A percentile compares a stretch with the other conserved stretches of the same genome.
These are phyloP conservation scores for human DNA, from an alignment of 2,113 vertebrate genomes.

Conservation along the genomic window GRCh38 chr14:31898001-31898500, in stretches of 20 bases:
- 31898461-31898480: background rate
- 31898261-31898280: background rate
- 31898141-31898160: background rate
- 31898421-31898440: background rate
- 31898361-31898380: background rate
- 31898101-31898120: background rate
- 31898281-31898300: background rate
- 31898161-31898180: conserved; percentile 27
- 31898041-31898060: background rate
- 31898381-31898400: background rate
- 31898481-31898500: background rate
- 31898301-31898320: background rate
- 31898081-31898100: background rate
- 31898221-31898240: background rate
- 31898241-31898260: background rate
- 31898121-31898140: background rate
- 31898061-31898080: background rate
- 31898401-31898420: background rate
- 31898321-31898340: background rate
- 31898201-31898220: background rate
- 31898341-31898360: background rate
- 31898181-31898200: background rate
- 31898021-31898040: background rate
- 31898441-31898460: background rate
- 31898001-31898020: background rate